Percentiles rank a stretch among this genome's conserved stretches.
phyloP scores from a whole-genome alignment of 1,140 invertebrate genomes.

The Dreissena polymorpha region DNA sequence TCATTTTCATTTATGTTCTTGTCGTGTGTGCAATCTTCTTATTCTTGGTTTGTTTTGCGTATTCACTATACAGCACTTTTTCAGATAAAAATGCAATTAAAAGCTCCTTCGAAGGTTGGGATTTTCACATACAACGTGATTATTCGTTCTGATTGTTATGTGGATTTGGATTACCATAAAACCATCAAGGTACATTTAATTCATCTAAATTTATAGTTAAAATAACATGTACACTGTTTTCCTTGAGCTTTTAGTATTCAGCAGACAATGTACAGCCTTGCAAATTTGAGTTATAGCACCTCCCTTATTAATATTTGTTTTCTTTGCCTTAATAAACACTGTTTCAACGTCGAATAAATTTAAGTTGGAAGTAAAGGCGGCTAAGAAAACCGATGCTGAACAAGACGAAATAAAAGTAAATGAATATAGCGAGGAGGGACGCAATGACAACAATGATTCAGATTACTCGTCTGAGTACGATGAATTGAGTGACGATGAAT shows the following conservation, averaged over 20 bases:
- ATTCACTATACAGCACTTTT: constrained; percentile 29
- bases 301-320: too few species aligned
- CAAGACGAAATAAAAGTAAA: constrained; percentile 96
- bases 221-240: too few species aligned
- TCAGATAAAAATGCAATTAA: constrained; percentile 95
- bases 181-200: constrained; percentile 74
- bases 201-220: too few species aligned
- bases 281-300: too few species aligned
- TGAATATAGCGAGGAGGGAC: constrained; percentile 83
- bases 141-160: constrained; percentile 96
- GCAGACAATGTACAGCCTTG: too few species aligned
- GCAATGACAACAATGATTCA: constrained; percentile 69
- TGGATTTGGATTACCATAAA: constrained; percentile 80
- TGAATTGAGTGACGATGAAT: constrained; percentile 64
- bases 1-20: too few species aligned
- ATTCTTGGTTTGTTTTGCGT: too few species aligned
- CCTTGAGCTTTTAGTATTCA: too few species aligned
- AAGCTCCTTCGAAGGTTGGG: constrained; percentile 95
- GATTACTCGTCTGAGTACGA: constrained; percentile 74
- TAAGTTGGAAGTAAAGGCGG: constrained; percentile 96
- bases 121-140: constrained; percentile 96
- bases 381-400: constrained; percentile 93
- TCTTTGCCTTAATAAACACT: too few species aligned
- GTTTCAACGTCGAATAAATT: constrained; percentile 39
- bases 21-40: too few species aligned